Evolutionary conservation across 1,140 invertebrate genomes (phyloP), one percentile per base, ranked within the genome.

Genomic region (Plectus sambesii): DNA sequence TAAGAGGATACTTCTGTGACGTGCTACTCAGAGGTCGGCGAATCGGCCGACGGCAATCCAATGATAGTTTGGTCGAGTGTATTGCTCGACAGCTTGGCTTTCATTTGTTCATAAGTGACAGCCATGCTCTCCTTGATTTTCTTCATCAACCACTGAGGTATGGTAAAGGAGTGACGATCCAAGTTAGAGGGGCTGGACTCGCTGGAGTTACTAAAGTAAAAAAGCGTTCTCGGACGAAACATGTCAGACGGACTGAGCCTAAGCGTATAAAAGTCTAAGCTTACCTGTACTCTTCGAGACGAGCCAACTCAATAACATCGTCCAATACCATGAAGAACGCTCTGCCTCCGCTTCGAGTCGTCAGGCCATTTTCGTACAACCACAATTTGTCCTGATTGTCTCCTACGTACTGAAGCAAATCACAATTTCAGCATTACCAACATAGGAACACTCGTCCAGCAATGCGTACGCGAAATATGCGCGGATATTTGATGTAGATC

Each of bases 301-400:
- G 26, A 20, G 58, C 58, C 17, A 60, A 37, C 24, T 60, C 59
- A 12, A 60, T n/a, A 35, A 29, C 59, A 44, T 60, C 58, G 12
- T 60, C 55, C 6, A 60, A 35, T 15, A 50, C 9, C 48, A 62
- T 48, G n/a, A 60, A 35, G n/a, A 58, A 60, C 2, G 62, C 47
- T 37, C 62, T 60, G 19, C 58, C 58, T 23, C 56, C 49, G 29
- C 56, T 57, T 40, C 59, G 33, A 8, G 56, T 60, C 5, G 58
- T 49, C 33, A 54, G 22, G 24, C 52, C 47, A 17, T 51, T 29
- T 17, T 59, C 53, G 33, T 54, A 62, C 19, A 60, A 40, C 59
- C 59, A 60, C 5, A 42, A 33, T 36, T 62, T 61, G 26, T 60
- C 59, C 23, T 62, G 55, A 2, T 60, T 60, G 44, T 60, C 59